Evolutionary conservation across 2,113 vertebrate species (phyloP).

Genomic region (Emydocephalus ijimae): DNA sequence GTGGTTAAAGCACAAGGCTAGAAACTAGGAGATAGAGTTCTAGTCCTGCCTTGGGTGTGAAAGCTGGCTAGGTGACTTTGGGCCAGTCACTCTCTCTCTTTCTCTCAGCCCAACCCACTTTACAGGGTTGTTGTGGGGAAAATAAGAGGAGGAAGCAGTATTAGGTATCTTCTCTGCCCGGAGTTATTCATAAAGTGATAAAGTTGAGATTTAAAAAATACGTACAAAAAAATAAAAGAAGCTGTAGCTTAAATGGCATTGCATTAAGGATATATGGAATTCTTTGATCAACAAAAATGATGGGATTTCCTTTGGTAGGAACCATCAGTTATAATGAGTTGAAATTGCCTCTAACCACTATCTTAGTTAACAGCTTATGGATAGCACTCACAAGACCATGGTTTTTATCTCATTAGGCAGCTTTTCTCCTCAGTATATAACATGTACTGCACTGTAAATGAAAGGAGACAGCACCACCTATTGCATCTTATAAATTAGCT

Average conservation of each 20-base stretch:
- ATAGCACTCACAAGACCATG: background rate
- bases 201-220: background rate
- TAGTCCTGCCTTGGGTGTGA: no score
- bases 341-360: background rate
- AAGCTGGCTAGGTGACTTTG: no score
- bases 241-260: background rate
- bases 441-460: background rate
- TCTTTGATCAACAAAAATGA: background rate
- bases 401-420: background rate
- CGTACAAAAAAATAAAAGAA: background rate
- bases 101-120: no score
- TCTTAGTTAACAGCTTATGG: background rate
- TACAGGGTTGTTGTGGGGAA: background rate
- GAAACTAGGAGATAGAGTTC: no score
- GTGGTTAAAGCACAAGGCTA: no score
- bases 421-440: background rate
- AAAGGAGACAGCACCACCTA: background rate
- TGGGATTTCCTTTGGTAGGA: background rate
- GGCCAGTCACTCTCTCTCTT: no score
- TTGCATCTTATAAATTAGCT: background rate
- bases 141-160: background rate
- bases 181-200: background rate
- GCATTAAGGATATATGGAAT: background rate
- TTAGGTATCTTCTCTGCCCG: background rate
- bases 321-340: background rate